A percentile compares a stretch with the other conserved stretches of the same genome.
Evolutionary conservation across 1,140 invertebrate genomes (phyloP).

Genomic region (Stegodyphus dumicola): DNA sequence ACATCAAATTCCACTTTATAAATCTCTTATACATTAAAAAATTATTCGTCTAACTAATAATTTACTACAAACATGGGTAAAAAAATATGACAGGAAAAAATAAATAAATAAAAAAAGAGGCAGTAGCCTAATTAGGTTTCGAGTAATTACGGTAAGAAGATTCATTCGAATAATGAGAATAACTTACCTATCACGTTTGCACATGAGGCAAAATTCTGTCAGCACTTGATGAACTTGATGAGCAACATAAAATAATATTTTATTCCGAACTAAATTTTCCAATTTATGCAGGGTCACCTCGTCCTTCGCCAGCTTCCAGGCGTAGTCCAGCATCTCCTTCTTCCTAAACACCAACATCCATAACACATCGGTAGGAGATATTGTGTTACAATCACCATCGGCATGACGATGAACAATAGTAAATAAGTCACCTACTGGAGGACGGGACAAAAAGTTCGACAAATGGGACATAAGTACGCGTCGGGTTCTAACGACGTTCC

Average conservation of each 20-base stretch:
- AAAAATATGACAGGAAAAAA: no score
- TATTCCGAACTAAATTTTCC: conserved; percentile 6
- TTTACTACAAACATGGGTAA: no score
- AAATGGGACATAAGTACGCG: background rate
- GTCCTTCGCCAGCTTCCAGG: conserved; percentile 19
- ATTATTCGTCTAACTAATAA: no score
- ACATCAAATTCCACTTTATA: no score
- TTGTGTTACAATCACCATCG: background rate
- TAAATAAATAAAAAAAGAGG: no score
- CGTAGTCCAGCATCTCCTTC: conserved; percentile 24
- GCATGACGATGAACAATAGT: conserved; percentile 8
- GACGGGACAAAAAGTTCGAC: conserved; percentile 17
- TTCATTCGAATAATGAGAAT: no score
- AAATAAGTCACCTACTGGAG: conserved; percentile 20
- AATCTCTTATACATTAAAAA: no score
- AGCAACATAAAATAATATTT: background rate
- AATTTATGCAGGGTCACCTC: conserved; percentile 12
- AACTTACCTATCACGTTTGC: conserved; percentile 32
- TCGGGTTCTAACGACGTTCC: background rate
- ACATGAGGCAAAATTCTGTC: conserved; percentile 22
- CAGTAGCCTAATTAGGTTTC: no score
- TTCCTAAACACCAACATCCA: conserved; percentile 2
- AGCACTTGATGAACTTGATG: conserved; percentile 24
- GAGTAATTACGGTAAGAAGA: no score
- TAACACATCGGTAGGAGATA: background rate